Base-by-base conservation (phyloP, 2,113 vertebrate genomes). In the Indicator indicator region DNA sequence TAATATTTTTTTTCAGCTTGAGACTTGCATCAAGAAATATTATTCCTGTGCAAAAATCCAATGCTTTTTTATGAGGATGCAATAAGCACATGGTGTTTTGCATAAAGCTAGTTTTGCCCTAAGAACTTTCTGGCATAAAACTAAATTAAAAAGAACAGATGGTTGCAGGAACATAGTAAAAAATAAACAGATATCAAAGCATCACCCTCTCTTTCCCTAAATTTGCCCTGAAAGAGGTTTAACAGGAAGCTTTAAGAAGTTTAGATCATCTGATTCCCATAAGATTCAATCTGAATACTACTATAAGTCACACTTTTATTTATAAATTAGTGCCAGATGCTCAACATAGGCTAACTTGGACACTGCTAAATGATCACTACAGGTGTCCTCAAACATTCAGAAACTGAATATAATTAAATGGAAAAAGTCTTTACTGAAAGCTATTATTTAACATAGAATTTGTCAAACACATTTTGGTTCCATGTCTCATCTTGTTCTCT, bases 41-140 rank as follows among this genome's bases (percentile, higher is more conserved):
- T 65, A 55, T 64, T 55, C 19, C 27, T 52, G 16, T 73, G 59
- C 40, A 83, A 83, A 85, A 88, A 55, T 40, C 30, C 71, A 73
- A 0, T 38, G 63, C 13, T 28, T 65, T 33, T 80, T 63, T n/a
- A 27, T 28, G 16, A 76, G 30, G 27, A 60, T 46, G 11, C 70
- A 85, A 89, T 72, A n/a, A 58, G n/a, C 44, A 86, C 19, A 48
- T 9, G 27, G 8, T 40, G 21, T 40, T 87, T 67, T 67, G 40
- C 38, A 30, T 42, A 75, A 74, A 95, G 42, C 1, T 75, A 50
- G 12, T 85, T 91, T 89, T 67, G 75, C 42, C 48, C 16, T 17
- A 74, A 91, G 79, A 94, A 88, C 26, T 73, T 89, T 67, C n/a
- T 83, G 69, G 33, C 40, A 70, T 74, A 75, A 85, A 93, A 79